These are phyloP conservation scores for Poeciliopsis infans DNA, from an alignment of 2,797 vertebrate genomes.

Conservation along the genomic window DNA sequence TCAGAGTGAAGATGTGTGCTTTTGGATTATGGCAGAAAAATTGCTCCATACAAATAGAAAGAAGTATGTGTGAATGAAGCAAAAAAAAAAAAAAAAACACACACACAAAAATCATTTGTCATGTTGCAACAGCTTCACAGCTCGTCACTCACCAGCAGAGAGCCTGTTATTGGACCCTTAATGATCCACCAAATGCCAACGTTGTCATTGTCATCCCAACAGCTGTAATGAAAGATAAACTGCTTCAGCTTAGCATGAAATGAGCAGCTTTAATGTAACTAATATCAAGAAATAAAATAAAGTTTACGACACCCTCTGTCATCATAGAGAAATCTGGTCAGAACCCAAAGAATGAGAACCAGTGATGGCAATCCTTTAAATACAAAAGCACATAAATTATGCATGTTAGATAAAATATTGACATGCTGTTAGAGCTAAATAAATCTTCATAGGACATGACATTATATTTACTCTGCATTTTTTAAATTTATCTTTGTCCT, in stretches of 20 bases:
- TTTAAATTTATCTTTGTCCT: constrained; percentile 14
- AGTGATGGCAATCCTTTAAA: constrained; percentile 83
- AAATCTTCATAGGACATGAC: constrained; percentile 3
- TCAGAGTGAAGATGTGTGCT: too few species aligned
- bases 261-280: not conserved
- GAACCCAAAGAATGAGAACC: constrained; percentile 84
- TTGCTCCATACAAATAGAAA: not conserved
- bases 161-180: constrained; percentile 89
- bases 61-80: not conserved
- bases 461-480: constrained; percentile 20
- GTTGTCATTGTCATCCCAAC: constrained; percentile 88
- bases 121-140: not conserved
- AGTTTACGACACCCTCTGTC: constrained; percentile 78
- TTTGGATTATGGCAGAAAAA: too few species aligned
- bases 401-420: constrained; percentile 6
- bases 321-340: constrained; percentile 84
- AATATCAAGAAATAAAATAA: not conserved
- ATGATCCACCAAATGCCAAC: constrained; percentile 88
- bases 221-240: constrained; percentile 72
- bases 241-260: not conserved
- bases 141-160: constrained; percentile 85
- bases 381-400: constrained; percentile 38
- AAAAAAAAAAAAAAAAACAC: not conserved
- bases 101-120: not conserved
- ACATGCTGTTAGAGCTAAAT: constrained; percentile 14